Base-by-base conservation (phyloP, 2,113 vertebrate species). In the Gymnocephalus cernua region DNA sequence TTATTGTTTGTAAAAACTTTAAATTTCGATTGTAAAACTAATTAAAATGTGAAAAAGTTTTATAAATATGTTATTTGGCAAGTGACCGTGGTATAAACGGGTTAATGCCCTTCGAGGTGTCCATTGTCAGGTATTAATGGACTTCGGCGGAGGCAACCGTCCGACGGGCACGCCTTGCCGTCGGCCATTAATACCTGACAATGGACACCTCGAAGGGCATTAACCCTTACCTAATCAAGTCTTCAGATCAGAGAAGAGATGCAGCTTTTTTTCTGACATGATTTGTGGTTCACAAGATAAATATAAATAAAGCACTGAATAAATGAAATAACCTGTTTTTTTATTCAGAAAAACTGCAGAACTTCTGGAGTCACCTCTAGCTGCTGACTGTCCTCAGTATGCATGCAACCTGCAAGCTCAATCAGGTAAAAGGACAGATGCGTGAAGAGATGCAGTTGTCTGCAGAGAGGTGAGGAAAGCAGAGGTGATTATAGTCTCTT, bases 401-500 rank as follows among this genome's bases (percentile, higher is more conserved):
- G 8, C 3, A 23, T 8, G 35, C 27, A 65, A 8, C 14, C 53
- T 11, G 6, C 10, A 32, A 51, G 7, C 7, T 32, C 35, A 57
- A 53, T 54, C 53, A 11, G 23, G 41, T 19, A 29, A 69, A 18
- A n/a, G 19, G 10, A 25, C 10, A 10, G 79, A 32, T 3, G 12
- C 14, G 27, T 11, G 51, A 56, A 4, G 29, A 54, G 25, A 53
- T 23, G 18, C 18, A 9, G 47, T 69, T 51, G 63, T 80, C 50
- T 57, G 54, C 50, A 61, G 64, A 72, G 57, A 45, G 29, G 7
- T 19, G 64, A 59, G 8, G 7, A 32, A 16, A 54, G 14, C 66
- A 45, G 38, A 62, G 23, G 59, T 83, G 79, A 88, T 82, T 83
- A 73, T 7, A 47, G 14, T 61, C 73, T 72, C 81, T 65, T 77